These are phyloP conservation scores for Perizoma flavofasciatum DNA, from an alignment of 2,888 invertebrate species.

Conservation along the genomic window DNA sequence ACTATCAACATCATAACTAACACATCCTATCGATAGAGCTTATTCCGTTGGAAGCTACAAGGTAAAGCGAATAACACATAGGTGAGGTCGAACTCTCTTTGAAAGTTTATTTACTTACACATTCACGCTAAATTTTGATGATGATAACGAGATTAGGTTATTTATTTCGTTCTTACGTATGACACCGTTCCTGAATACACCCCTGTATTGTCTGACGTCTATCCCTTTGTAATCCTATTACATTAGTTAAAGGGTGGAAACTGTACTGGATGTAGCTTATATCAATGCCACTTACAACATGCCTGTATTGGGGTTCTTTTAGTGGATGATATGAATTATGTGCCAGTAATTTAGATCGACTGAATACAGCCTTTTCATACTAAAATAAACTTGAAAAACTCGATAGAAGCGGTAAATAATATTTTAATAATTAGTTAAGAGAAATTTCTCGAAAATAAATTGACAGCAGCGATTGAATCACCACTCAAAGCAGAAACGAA, in stretches of 20 bases:
- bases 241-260: conserved; percentile 77
- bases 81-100: too few species aligned
- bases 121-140: too few species aligned
- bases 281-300: conserved; percentile 53
- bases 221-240: conserved; percentile 79
- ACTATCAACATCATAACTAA: too few species aligned
- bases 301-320: conserved; percentile 11
- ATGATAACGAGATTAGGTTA: too few species aligned
- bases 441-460: not conserved
- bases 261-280: conserved; percentile 54
- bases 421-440: too few species aligned
- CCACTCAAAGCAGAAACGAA: conserved; percentile 10
- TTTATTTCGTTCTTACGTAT: too few species aligned
- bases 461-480: conserved; percentile 8
- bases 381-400: too few species aligned
- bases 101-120: too few species aligned
- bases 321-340: conserved; percentile 13
- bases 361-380: not conserved
- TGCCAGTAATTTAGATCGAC: conserved; percentile 15
- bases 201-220: conserved; percentile 56
- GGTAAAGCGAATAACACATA: too few species aligned
- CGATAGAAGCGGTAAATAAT: too few species aligned
- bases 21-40: too few species aligned
- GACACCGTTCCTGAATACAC: conserved; percentile 41
- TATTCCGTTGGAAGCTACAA: too few species aligned